Base-by-base conservation (phyloP, 2,113 vertebrate genomes). In the Sprattus sprattus region DNA sequence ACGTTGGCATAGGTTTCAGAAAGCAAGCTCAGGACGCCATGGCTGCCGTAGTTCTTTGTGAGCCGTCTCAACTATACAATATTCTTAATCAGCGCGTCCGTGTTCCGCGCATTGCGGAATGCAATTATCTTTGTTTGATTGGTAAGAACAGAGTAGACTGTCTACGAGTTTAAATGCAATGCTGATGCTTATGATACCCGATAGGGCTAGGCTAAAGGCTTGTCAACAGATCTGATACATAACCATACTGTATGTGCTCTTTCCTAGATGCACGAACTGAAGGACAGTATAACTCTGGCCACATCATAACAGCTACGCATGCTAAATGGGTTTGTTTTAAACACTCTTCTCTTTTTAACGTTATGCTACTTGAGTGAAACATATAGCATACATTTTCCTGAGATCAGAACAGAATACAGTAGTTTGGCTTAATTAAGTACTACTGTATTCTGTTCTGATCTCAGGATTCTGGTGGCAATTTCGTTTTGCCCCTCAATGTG, bases 221-320 rank as follows among this genome's bases (percentile, higher is more conserved):
- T 22, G 57, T 20, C 57, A 64, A 64, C 0, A 25, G 46, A 10
- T 25, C 64, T 25, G n/a, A 60, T 13, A 47, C 13, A 47, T 80
- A 44, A 25, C 18, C n/a, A 67, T 67, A 22, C 28, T 46, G 18
- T 7, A 78, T n/a, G 22, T 82, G 4, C 82, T 9, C 49, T 87
- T 90, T 88, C 92, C 93, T 90, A 99, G 97, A 99, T 91, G 96
- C 96, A 44, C 96, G 97, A 47, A 92, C 94, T 84, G 93, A 89
- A 85, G 0, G 44, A 18, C 95, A 97, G 28, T 98, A 97, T 60
- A 83, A 95, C 0, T 94, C 90, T 1, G 94, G 95, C 90, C 97
- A 98, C 10, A 93, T 98, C 64, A 71, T 97, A 22, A 97, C 96
- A 57, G 97, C 97, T n/a, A 92, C 75, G 83, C 92, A 90, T 84